Evolutionary conservation across 2,888 invertebrate genomes (phyloP).

Genomic region (Drosophila lutescens): DNA sequence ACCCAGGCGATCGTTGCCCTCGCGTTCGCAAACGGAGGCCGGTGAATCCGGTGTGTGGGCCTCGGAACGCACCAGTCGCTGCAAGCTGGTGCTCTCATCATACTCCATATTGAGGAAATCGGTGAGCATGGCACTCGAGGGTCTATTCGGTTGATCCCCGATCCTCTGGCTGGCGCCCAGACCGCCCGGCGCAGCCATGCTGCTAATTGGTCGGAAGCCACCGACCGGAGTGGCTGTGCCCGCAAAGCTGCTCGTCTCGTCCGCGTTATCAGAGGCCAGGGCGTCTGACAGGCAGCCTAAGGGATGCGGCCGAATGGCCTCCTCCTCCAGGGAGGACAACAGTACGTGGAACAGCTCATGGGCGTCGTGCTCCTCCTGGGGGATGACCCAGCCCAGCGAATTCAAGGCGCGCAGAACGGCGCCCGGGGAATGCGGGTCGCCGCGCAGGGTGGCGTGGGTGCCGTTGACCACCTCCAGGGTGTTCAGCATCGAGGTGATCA

Average conservation of each 20-base stretch:
- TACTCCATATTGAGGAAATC: conserved; percentile 84
- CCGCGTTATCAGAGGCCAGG: conserved; percentile 79
- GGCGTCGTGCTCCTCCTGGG: conserved; percentile 97
- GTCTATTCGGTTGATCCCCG: conserved; percentile 83
- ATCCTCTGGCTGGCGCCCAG: conserved; percentile 52
- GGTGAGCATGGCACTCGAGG: conserved; percentile 85
- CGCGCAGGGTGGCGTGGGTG: conserved; percentile 88
- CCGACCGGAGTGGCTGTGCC: conserved; percentile 23
- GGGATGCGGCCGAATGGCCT: conserved; percentile 85
- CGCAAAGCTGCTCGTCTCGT: conserved; percentile 31
- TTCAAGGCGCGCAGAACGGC: conserved; percentile 90
- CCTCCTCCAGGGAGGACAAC: conserved; percentile 95
- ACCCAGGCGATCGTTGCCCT: conserved; percentile 59
- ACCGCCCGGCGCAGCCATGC: conserved; percentile 14
- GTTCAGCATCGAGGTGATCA: conserved; percentile 90
- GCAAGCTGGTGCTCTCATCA: conserved; percentile 83
- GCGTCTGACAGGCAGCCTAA: conserved; percentile 91
- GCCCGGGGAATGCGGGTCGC: conserved; percentile 86
- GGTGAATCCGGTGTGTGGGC: conserved; percentile 84
- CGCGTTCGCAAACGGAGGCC: conserved; percentile 83
- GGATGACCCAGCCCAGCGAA: conserved; percentile 93
- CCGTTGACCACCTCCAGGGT: conserved; percentile 89
- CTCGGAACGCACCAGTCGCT: conserved; percentile 83
- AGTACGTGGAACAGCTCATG: conserved; percentile 96
- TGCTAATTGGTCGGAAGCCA: conserved; percentile 34